Percentiles rank a stretch among this genome's conserved stretches.
Evolutionary conservation across 1,140 invertebrate species (phyloP).

Genomic region (Melitaea cinxia): DNA sequence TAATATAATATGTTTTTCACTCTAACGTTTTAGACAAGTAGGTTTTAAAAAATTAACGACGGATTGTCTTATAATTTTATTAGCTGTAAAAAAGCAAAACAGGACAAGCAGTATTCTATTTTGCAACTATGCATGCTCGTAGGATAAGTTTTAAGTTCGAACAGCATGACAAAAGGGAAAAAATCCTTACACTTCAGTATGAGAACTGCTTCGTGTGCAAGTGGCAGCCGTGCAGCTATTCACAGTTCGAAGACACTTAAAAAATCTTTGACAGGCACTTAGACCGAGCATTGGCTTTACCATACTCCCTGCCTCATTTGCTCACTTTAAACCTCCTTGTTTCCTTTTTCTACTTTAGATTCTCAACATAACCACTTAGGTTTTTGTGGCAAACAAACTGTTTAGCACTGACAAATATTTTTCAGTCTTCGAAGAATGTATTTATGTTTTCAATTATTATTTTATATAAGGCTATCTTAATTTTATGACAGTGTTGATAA

Average conservation of each 20-base stretch:
- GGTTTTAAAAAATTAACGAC: too few species aligned
- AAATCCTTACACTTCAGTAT: slow-evolving; percentile 51
- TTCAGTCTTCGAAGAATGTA: not conserved
- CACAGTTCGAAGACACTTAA: slow-evolving; percentile 64
- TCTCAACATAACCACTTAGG: slow-evolving; percentile 7
- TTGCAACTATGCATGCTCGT: slow-evolving; percentile 33
- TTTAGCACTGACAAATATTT: not conserved
- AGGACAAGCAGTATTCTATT: slow-evolving; percentile 17
- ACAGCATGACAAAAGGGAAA: slow-evolving; percentile 38
- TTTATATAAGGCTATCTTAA: not conserved
- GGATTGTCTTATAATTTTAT: not conserved
- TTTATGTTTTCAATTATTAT: not conserved
- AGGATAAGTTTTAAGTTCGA: slow-evolving; percentile 28
- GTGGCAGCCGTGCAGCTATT: slow-evolving; percentile 55
- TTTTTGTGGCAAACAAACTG: slow-evolving; percentile 1
- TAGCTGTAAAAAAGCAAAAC: not conserved
- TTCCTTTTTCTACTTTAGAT: slow-evolving; percentile 27
- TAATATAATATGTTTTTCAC: not conserved
- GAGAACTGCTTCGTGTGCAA: slow-evolving; percentile 65
- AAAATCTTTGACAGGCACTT: slow-evolving; percentile 69
- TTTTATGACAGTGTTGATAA: too few species aligned
- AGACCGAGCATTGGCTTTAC: slow-evolving; percentile 37
- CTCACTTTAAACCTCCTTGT: slow-evolving; percentile 39
- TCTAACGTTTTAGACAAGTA: too few species aligned
- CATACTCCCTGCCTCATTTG: slow-evolving; percentile 33